A percentile compares a stretch with the other conserved stretches of the same genome.
Conservation (phyloP, 2,888 invertebrate species). For the Perizoma affinitatum region DNA sequence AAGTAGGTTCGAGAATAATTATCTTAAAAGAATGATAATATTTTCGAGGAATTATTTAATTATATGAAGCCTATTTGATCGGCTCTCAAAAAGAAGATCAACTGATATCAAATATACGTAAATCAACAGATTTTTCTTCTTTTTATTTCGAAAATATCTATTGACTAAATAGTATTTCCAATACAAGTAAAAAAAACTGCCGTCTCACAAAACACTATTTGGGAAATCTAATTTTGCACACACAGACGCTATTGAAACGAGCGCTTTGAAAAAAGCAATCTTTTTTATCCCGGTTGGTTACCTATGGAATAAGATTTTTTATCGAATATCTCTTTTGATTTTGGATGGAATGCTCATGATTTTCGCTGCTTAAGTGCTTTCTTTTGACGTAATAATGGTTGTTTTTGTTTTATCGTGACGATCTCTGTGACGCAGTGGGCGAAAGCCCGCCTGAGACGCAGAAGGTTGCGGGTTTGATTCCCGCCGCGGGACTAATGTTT, state of each 20-base stretch:
- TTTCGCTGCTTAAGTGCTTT: slow-evolving; percentile 27
- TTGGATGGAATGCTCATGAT: slow-evolving; percentile 25
- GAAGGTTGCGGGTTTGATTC: too few relatives aligned
- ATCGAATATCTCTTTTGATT: slow-evolving; percentile 35
- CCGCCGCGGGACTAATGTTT: too few relatives aligned
- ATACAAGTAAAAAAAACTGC: slow-evolving; percentile 17
- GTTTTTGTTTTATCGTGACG: slow-evolving; percentile 10
- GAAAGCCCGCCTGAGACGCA: too few relatives aligned
- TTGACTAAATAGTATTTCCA: neutral
- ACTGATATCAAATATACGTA: too few relatives aligned
- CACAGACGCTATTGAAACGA: slow-evolving; percentile 21
- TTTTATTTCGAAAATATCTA: too few relatives aligned
- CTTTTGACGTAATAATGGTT: neutral
- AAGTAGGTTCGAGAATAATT: neutral
- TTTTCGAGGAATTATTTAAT: too few relatives aligned
- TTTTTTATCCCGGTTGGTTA: slow-evolving; percentile 34
- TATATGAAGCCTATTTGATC: too few relatives aligned
- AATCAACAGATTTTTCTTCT: too few relatives aligned
- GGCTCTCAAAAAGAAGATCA: too few relatives aligned
- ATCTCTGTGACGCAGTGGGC: too few relatives aligned
- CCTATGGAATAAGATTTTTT: slow-evolving; percentile 35
- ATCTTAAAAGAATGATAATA: too few relatives aligned
- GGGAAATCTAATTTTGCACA: slow-evolving; percentile 35
- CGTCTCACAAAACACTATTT: slow-evolving; percentile 27
- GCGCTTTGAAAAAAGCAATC: slow-evolving; percentile 33